A percentile compares a stretch with the other conserved stretches of the same genome.
These are phyloP conservation scores for Meghimatium bilineatum DNA, from an alignment of 2,888 invertebrate genomes.

Conservation along the genomic window DNA sequence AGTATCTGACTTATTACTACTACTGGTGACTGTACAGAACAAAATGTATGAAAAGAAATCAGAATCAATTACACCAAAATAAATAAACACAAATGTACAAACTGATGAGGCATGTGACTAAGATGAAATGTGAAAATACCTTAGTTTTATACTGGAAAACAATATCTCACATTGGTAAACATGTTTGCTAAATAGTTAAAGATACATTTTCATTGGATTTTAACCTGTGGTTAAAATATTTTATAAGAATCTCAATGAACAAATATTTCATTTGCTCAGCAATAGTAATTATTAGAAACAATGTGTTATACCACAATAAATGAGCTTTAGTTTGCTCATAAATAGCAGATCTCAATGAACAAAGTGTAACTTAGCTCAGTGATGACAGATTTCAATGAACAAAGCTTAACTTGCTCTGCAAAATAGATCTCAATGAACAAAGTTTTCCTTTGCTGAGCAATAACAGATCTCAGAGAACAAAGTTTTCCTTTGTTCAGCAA, in stretches of 20 bases:
- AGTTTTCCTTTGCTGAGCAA: too few species aligned
- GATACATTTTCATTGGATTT: not conserved
- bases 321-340: too few species aligned
- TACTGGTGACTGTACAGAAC: not conserved
- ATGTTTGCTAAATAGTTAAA: not conserved
- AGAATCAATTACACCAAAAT: not conserved
- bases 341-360: too few species aligned
- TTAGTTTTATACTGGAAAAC: not conserved
- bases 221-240: not conserved
- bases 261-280: not conserved
- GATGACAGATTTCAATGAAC: too few species aligned
- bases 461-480: too few species aligned
- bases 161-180: not conserved
- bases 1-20: too few species aligned
- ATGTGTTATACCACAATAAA: too few species aligned
- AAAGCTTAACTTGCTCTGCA: too few species aligned
- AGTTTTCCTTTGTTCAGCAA: too few species aligned
- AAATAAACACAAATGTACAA: slow-evolving; percentile 14
- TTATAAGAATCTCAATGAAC: not conserved
- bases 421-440: too few species aligned
- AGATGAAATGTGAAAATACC: not conserved
- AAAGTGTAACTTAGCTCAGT: too few species aligned
- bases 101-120: not conserved
- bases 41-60: not conserved
- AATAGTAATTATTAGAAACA: too few species aligned